phyloP scores from a whole-genome alignment of 2,797 vertebrate genomes.

The Enteromius anoplus region DNA sequence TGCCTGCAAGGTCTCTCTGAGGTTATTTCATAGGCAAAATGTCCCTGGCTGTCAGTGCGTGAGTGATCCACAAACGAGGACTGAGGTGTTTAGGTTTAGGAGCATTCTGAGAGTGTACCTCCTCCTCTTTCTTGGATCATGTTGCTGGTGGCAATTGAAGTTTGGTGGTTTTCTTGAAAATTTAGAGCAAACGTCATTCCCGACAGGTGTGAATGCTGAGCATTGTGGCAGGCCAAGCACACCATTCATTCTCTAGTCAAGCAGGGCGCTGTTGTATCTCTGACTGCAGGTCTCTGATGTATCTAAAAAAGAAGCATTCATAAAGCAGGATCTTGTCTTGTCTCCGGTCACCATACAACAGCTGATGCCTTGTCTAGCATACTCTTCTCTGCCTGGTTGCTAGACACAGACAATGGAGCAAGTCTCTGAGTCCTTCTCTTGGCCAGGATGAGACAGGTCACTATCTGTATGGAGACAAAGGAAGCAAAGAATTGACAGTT shows the following conservation, averaged over 20 bases:
- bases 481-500: conserved; percentile 33
- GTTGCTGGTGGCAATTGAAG: conserved; percentile 11
- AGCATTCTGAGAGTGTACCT: not conserved
- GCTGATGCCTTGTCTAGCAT: conserved; percentile 57
- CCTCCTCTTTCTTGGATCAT: conserved; percentile 16
- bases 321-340: conserved; percentile 54
- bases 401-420: conserved; percentile 53
- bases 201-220: conserved; percentile 30
- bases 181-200: conserved; percentile 29
- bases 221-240: conserved; percentile 24
- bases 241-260: conserved; percentile 44
- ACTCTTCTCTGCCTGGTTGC: conserved; percentile 40
- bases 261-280: conserved; percentile 53
- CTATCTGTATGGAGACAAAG: conserved; percentile 44
- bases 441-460: conserved; percentile 41
- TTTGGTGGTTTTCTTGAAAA: conserved; percentile 29
- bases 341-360: conserved; percentile 56
- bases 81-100: not conserved
- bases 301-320: conserved; percentile 57
- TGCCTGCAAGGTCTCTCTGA: conserved; percentile 39
- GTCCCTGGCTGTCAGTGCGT: conserved; percentile 15
- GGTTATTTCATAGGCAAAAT: conserved; percentile 32
- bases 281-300: conserved; percentile 43
- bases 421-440: conserved; percentile 53
- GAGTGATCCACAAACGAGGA: conserved; percentile 31